These are phyloP conservation scores for Mylabris sibirica DNA, from an alignment of 2,888 invertebrate genomes.

Conservation along the genomic window DNA sequence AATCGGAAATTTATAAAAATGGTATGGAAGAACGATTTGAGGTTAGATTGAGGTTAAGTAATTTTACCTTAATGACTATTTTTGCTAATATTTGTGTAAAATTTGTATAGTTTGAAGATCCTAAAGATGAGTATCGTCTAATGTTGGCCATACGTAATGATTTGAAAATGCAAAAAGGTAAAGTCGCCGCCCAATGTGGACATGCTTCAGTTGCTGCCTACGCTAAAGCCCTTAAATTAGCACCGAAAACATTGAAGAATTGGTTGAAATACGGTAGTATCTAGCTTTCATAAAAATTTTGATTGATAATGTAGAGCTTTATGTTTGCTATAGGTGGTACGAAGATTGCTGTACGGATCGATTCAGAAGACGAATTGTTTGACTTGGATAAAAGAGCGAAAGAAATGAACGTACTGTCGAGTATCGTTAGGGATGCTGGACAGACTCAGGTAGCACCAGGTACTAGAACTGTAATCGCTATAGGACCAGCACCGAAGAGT, in stretches of 20 bases:
- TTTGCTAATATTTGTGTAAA: neutral
- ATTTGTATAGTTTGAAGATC: conserved; percentile 51
- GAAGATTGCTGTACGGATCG: conserved; percentile 86
- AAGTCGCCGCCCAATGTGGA: conserved; percentile 93
- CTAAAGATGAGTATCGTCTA: conserved; percentile 74
- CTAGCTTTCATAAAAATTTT: too few species aligned
- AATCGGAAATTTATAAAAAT: conserved; percentile 44
- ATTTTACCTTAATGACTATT: neutral
- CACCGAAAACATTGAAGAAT: conserved; percentile 67
- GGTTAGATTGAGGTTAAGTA: conserved; percentile 42
- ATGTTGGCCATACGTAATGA: conserved; percentile 88
- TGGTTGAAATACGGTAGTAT: conserved; percentile 63
- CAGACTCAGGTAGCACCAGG: conserved; percentile 91
- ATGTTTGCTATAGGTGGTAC: conserved; percentile 73
- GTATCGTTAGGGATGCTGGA: conserved; percentile 88
- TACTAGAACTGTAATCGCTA: conserved; percentile 86
- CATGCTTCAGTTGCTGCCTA: conserved; percentile 92
- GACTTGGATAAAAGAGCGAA: conserved; percentile 75
- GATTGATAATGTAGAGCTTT: neutral
- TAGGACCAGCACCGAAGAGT: conserved; percentile 87
- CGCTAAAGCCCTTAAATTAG: conserved; percentile 70
- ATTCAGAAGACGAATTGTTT: conserved; percentile 77
- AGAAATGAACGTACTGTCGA: conserved; percentile 73
- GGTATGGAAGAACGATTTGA: conserved; percentile 56
- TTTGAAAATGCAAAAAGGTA: conserved; percentile 94